Evolutionary conservation across 2,113 vertebrate species (phyloP).

Genomic region (Phaethon lepturus): DNA sequence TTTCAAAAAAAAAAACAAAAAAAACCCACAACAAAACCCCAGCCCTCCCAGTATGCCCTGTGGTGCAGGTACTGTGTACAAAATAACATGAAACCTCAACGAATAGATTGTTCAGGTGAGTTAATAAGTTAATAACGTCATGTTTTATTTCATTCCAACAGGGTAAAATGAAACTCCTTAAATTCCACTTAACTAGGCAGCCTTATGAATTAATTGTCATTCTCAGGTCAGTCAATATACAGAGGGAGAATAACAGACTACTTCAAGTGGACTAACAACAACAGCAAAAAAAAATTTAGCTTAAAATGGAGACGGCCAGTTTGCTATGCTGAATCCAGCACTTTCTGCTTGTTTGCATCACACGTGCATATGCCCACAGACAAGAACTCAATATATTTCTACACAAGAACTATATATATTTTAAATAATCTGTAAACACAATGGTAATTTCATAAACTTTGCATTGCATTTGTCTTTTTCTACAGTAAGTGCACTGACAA

Average conservation of each 20-base stretch:
- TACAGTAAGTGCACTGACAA: background rate
- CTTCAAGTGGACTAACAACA: background rate
- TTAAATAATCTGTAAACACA: background rate
- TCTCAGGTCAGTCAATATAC: constrained; percentile 34
- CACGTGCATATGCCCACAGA: background rate
- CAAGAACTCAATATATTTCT: background rate
- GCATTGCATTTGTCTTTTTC: background rate
- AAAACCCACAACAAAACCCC: background rate
- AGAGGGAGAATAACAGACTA: constrained; percentile 18
- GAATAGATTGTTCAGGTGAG: constrained; percentile 17
- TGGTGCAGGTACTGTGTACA: background rate
- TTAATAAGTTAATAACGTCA: constrained; percentile 44
- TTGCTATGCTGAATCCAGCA: background rate
- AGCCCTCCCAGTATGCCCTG: background rate
- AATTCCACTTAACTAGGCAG: constrained; percentile 64
- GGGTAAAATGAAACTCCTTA: constrained; percentile 58
- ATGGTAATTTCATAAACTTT: background rate
- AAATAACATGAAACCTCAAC: constrained; percentile 15
- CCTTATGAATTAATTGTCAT: constrained; percentile 49
- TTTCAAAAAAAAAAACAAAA: background rate
- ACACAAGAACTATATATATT: rapidly evolving
- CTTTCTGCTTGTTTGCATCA: background rate
- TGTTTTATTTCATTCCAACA: constrained; percentile 54
- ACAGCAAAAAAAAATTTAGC: background rate
- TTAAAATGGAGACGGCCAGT: background rate